These are phyloP conservation scores for Scaptomyza hsui DNA, from an alignment of 1,140 invertebrate genomes.

Conservation along the genomic window DNA sequence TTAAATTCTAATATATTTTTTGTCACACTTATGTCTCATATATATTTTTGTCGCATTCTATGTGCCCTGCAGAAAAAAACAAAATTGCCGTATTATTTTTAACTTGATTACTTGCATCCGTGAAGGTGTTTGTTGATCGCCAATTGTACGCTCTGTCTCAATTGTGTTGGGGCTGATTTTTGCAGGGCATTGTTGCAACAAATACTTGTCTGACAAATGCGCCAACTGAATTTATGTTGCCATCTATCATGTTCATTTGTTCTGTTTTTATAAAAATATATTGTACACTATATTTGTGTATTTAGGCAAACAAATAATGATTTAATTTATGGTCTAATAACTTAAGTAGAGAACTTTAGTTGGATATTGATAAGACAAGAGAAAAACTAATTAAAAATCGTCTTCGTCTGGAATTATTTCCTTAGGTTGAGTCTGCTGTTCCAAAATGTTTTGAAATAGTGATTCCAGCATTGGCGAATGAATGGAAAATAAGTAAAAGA, in stretches of 20 bases:
- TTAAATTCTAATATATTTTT: neutral
- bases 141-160: slow-evolving; percentile 31
- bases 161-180: slow-evolving; percentile 2
- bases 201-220: slow-evolving; percentile 18
- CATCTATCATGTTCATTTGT: slow-evolving; percentile 10
- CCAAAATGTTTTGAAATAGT: neutral
- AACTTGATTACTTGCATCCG: slow-evolving; percentile 19
- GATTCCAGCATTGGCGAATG: slow-evolving; percentile 12
- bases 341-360: too few relatives aligned
- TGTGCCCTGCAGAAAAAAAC: neutral
- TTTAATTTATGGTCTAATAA: too few relatives aligned
- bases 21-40: neutral
- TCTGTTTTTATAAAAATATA: too few relatives aligned
- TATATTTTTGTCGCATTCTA: neutral
- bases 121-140: slow-evolving; percentile 18
- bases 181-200: neutral
- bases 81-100: slow-evolving; percentile 34
- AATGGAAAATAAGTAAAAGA: slow-evolving; percentile 37
- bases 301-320: too few relatives aligned
- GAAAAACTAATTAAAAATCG: slow-evolving; percentile 2
- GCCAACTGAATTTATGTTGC: slow-evolving; percentile 3
- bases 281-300: neutral
- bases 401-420: slow-evolving; percentile 1
- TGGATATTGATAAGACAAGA: too few relatives aligned
- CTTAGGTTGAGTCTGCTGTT: neutral